phyloP scores from a whole-genome alignment of 2,888 invertebrate species.

The Papilio elwesi region DNA sequence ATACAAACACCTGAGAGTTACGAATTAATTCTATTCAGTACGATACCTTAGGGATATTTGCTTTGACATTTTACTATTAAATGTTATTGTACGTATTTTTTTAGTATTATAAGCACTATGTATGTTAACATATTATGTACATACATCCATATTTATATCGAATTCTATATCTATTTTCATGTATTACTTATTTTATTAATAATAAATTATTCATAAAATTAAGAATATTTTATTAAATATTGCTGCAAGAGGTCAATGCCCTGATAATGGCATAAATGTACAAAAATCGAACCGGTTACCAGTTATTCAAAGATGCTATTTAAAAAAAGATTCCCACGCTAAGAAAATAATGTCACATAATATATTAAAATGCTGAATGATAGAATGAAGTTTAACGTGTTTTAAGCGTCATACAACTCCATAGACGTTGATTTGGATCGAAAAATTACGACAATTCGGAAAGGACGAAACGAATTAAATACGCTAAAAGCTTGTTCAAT shows the following conservation, averaged over 20 bases:
- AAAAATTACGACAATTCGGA: not conserved
- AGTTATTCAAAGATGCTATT: slow-evolving; percentile 19
- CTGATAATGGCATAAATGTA: slow-evolving; percentile 18
- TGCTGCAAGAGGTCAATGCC: slow-evolving; percentile 26
- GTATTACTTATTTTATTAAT: not conserved
- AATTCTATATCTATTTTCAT: not conserved
- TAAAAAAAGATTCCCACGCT: slow-evolving; percentile 21
- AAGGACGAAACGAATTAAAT: not conserved
- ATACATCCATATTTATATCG: not conserved
- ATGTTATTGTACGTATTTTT: no score
- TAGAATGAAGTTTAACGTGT: slow-evolving; percentile 13
- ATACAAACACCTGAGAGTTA: no score
- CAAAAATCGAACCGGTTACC: slow-evolving; percentile 13
- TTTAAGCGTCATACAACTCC: not conserved
- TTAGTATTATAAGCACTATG: no score
- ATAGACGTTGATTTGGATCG: not conserved
- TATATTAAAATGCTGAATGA: slow-evolving; percentile 11
- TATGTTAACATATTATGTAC: no score
- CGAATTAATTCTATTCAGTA: no score
- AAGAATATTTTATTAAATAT: not conserved
- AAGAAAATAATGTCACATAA: slow-evolving; percentile 18
- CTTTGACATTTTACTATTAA: no score
- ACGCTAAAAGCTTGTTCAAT: no score
- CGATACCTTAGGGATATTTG: no score
- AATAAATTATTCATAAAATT: slow-evolving; percentile 25